Base-by-base conservation (phyloP, 2,797 vertebrate species). In the Echiichthys vipera region DNA sequence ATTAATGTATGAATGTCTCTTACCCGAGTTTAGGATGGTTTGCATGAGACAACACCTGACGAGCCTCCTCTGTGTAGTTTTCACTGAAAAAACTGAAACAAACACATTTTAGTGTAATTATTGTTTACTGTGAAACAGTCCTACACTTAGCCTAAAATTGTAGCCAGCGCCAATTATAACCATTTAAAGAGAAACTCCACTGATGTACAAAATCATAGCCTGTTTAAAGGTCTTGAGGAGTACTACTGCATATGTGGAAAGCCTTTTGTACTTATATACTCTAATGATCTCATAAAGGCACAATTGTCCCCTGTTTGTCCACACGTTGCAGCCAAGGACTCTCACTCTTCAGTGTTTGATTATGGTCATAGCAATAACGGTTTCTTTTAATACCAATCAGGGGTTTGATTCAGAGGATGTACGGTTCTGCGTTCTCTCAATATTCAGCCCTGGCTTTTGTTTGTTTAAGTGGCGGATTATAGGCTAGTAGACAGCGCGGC, bases 1-100 rank as follows among this genome's bases (percentile, higher is more conserved):
- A n/a, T n/a, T n/a, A n/a, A 3, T 24, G 9, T 13, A n/a, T 1
- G 0, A 53, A 50, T 18, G 46, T 57, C 9, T 43, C 96, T 95
- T 95, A 99, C 98, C 98, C 98, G 22, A 96, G 89, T 86, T 93
- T 96, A 72, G 98, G 97, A 92, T 99, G 97, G 89, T 95, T 98
- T 40, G 98, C 97, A 32, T 91, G 97, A 39, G 96, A 96, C 81
- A 99, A 90, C 69, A 97, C 96, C 84, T 95, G 95, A 9, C 95
- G 96, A 63, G 98, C 96, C 85, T 95, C 94, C 0, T 74, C 81
- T n/a, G 96, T 95, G 83, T 98, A 97, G 80, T 96, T 95, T 90
- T 96, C 96, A 91, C 98, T 98, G 77, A 99, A 99, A 93, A 97
- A 99, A 18, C 98, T 99, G 92, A 1, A 64, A 58, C 40, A 64